Evolutionary conservation across 2,797 vertebrate genomes (phyloP).

Genomic region (Mus spretus): DNA sequence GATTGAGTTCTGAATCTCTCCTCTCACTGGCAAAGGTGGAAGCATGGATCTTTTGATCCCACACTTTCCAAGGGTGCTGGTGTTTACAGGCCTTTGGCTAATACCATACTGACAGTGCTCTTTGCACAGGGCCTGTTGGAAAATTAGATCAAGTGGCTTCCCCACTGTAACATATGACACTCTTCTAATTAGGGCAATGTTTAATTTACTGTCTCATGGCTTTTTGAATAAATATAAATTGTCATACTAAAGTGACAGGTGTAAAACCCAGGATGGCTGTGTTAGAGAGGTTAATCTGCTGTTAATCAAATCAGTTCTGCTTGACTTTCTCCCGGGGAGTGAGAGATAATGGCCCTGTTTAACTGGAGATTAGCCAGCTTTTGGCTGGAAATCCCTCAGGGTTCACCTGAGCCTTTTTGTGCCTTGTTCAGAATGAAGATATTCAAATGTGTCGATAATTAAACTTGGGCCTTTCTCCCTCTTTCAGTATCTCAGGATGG

Average conservation of each 20-base stretch:
- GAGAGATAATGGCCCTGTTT: conserved; percentile 92
- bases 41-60: neutral
- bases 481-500: neutral
- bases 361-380: conserved; percentile 92
- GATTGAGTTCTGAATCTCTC: neutral
- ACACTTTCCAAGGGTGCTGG: conserved; percentile 72
- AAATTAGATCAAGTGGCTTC: conserved; percentile 90
- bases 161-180: conserved; percentile 90
- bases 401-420: conserved; percentile 87
- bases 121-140: conserved; percentile 83
- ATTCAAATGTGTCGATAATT: conserved; percentile 87
- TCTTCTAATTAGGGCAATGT: conserved; percentile 93
- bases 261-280: conserved; percentile 92
- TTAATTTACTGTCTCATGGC: conserved; percentile 93
- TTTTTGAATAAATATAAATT: conserved; percentile 93
- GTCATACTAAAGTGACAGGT: conserved; percentile 92
- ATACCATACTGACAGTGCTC: conserved; percentile 80
- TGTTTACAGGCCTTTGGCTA: conserved; percentile 72
- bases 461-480: conserved; percentile 78
- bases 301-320: conserved; percentile 94
- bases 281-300: conserved; percentile 93
- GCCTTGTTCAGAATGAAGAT: conserved; percentile 87
- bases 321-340: conserved; percentile 91
- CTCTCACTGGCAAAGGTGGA: neutral
- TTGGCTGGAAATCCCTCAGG: conserved; percentile 89